Base-by-base conservation (phyloP, 2,888 invertebrate genomes). In the Drosophila macrospina region DNA sequence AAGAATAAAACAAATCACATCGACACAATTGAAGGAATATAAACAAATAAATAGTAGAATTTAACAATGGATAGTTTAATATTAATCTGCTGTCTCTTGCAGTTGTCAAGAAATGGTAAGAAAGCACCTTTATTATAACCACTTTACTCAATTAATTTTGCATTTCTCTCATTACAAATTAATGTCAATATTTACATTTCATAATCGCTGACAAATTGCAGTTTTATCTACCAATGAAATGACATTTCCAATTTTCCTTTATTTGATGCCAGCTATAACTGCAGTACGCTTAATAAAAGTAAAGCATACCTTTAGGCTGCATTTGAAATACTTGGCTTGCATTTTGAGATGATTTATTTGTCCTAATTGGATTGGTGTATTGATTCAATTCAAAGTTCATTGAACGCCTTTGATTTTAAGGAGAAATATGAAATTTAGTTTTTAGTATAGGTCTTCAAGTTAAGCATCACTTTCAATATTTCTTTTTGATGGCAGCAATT, bases 31-130 rank as follows among this genome's bases (percentile, higher is more conserved):
- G 24, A 61, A 68, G 68, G 59, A 77, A 52, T 61, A 41, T 20
- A 39, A 20, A n/a, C 28, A 55, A 37, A 26, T 11, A 16, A 45
- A 42, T 45, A 28, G 47, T 24, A 39, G 5, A 32, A 11, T 48
- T 50, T 55, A 64, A 73, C 56, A 69, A 89, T 89, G 90, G 90
- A 90, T 89, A 86, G 82, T 78, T 76, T 84, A 42, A 70, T 86
- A 60, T 73, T 85, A 62, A 44, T 87, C 61, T 81, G 73, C 57
- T 88, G 83, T 60, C 70, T 86, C 44, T 72, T 90, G 54, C 69
- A 71, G 39, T 64, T 84, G 30, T 71, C 73, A 41, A 80, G 73
- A 73, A 83, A 83, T 72, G 90, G 90, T 90, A 87, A 69, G 86
- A 32, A 28, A 13, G 39, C 0, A 0, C 0, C n/a, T 41, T 41